Base-by-base conservation (phyloP, 1,140 invertebrate species). In the Drosophila fuyamai region DNA sequence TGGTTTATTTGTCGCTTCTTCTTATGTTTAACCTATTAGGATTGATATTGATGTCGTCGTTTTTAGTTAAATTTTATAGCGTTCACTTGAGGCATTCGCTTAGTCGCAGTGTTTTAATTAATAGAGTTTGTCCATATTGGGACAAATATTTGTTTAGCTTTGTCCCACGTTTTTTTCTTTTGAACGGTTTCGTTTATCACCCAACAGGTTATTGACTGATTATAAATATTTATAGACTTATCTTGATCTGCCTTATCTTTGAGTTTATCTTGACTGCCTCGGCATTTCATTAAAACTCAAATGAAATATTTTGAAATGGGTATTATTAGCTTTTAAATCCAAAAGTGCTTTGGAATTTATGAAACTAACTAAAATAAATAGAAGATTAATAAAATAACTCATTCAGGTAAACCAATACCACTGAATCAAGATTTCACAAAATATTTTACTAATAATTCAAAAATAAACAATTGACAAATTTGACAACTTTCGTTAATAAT, bases 151-250 rank as follows among this genome's bases (percentile, higher is more conserved):
- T 76, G 41, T 46, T 73, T 60, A 54, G 38, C 16, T 55, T 48
- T 56, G 41, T 60, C 41, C 70, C 54, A 72, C 66, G 58, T 47
- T 70, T 62, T 62, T 16, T 61, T 36, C 35, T 14, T 1, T 35
- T 29, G 23, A 38, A 18, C 32, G n/a, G 40, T 18, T 61, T 48
- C 23, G 12, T 68, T 54, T 60, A 36, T 53, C 59, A 5, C 23
- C 35, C 66, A 79, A 66, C 76, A 84, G 82, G 84, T 83, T 89
- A 55, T 60, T 86, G 84, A 83, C 79, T 89, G 84, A 86, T 89
- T 83, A 62, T 68, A 61, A 29, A 38, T 54, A 56, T 56, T 56
- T 43, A 60, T 59, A 50, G 13, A 46, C 57, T 72, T 86, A 81
- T 85, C 78, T 66, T 8, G 35, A 51, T 71, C 43, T 43, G n/a